Conservation (phyloP, 2,113 vertebrate species). For the Geococcyx californianus region DNA sequence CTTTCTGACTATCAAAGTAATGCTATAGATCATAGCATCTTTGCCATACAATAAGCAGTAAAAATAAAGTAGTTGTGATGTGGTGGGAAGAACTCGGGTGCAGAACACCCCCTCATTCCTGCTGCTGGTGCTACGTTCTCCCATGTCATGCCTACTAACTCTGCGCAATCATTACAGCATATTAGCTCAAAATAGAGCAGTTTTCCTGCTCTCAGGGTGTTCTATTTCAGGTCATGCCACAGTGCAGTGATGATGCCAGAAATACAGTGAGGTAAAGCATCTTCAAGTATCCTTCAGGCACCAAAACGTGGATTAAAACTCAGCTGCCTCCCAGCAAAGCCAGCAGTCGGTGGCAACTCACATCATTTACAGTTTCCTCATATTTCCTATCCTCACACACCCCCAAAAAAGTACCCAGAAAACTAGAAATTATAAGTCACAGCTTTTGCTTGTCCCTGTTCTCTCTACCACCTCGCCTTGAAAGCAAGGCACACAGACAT, state of each 20-base stretch:
- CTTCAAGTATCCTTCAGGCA: background rate
- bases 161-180: background rate
- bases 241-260: background rate
- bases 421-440: background rate
- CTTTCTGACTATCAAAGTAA: background rate
- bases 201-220: background rate
- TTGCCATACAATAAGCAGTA: background rate
- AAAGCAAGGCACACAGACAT: background rate
- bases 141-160: background rate
- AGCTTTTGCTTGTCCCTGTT: background rate
- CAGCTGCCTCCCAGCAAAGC: background rate
- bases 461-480: background rate
- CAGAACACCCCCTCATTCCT: background rate
- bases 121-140: background rate
- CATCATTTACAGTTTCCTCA: background rate
- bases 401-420: background rate
- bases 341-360: background rate
- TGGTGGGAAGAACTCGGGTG: background rate
- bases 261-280: background rate
- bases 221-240: background rate
- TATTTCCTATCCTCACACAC: background rate
- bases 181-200: background rate
- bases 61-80: background rate
- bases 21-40: background rate
- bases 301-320: background rate